Base-by-base conservation (phyloP, 1,140 invertebrate genomes). In the Choristoneura fumiferana region DNA sequence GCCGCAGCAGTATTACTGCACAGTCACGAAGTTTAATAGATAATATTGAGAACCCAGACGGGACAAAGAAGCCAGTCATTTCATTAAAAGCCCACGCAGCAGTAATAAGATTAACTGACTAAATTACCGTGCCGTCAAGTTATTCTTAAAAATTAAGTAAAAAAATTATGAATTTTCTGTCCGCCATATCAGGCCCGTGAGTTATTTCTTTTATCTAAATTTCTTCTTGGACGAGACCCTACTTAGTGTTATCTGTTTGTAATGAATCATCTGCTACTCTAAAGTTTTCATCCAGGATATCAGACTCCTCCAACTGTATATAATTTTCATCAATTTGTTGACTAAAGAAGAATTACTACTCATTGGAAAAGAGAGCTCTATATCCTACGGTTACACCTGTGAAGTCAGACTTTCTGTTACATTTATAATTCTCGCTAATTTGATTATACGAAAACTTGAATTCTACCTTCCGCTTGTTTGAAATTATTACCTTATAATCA, bases 21-120 rank as follows among this genome's bases (percentile, higher is more conserved):
- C 22, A 34, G 59, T 61, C 59, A 61, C 40, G 59, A 39, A 33
- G 39, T 61, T 61, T 61, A 61, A 61, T 61, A 61, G 43, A 61
- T 57, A 61, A 61, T 49, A 61, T 61, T 52, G 54, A 36, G 33
- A 52, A 33, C 18, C 36, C 54, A 35, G 52, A 35, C 45, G 15
- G 53, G 52, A 53, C 54, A 22, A 34, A 45, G 15, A 43, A 61
- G 59, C 59, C 49, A 61, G 59, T 61, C 59, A 61, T 54, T 57
- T 57, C 56, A 43, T 56, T 39, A 56, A 36, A 55, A 13, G 40
- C 43, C 14, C 43, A 12, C 13, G 36, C 15, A 33, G 36, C 35
- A 45, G 54, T 57, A 58, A 60, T 59, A 58, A 34, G 39, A 22
- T 54, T 57, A 40, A 49, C 15, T 22, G 40, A 45, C 15, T 45